Evolutionary conservation across 2,113 vertebrate species (phyloP).

Genomic region (Dasypus novemcinctus): DNA sequence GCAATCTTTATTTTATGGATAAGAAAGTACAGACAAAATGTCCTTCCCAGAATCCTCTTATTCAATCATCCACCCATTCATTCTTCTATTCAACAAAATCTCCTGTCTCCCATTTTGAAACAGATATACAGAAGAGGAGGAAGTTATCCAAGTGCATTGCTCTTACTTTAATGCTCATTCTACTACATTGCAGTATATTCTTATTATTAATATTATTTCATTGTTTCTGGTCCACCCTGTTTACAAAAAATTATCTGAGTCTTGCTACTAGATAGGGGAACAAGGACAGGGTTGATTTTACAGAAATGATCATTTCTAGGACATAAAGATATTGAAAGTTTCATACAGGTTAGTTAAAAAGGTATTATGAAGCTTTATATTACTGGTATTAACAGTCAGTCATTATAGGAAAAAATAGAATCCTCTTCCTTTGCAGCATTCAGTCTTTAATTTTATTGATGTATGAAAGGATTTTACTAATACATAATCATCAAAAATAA

Average conservation of each 20-base stretch:
- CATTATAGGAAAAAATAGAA: neutral
- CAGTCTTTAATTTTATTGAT: slow-evolving; percentile 48
- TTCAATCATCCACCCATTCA: no score
- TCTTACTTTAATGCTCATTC: neutral
- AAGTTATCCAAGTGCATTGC: neutral
- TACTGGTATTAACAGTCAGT: neutral
- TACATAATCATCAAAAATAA: slow-evolving; percentile 13
- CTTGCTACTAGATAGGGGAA: neutral
- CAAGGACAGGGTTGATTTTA: neutral
- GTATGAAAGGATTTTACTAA: slow-evolving; percentile 11
- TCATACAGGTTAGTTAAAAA: neutral
- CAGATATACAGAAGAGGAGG: neutral
- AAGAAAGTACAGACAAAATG: neutral
- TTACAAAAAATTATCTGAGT: neutral
- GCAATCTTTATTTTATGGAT: neutral
- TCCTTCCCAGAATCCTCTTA: neutral
- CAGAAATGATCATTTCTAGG: neutral
- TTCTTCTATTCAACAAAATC: neutral
- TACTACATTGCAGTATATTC: neutral
- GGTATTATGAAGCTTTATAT: neutral
- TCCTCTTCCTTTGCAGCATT: neutral
- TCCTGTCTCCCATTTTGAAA: neutral
- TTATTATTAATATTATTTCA: neutral
- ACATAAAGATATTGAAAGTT: neutral
- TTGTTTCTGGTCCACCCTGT: neutral